Evolutionary conservation across 2,797 vertebrate genomes (phyloP).

Genomic region (Sebastes iracundus): DNA sequence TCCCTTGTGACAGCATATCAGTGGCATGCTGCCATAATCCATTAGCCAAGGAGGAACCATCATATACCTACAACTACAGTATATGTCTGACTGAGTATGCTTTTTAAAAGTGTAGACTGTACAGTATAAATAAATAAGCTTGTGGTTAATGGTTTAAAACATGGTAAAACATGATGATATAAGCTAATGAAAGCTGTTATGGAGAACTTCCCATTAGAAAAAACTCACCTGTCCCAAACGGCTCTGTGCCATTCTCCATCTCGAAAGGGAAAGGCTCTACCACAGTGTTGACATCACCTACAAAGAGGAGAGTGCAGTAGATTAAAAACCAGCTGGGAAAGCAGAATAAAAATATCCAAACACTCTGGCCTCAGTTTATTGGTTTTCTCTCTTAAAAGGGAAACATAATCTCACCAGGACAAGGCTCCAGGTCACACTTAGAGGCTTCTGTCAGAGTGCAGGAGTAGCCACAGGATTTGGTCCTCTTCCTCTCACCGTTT

Average conservation of each 20-base stretch:
- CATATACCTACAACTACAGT: background rate
- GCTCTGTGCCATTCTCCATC: conserved; percentile 86
- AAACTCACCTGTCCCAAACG: conserved; percentile 87
- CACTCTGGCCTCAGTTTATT: background rate
- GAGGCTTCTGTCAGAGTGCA: conserved; percentile 89
- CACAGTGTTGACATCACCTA: conserved; percentile 80
- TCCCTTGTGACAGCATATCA: background rate
- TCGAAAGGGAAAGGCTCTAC: conserved; percentile 80
- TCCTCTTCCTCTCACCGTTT: conserved; percentile 87
- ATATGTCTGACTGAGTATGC: background rate
- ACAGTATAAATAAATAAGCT: background rate
- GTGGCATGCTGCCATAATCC: background rate
- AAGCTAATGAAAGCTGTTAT: background rate
- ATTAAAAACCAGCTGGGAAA: background rate
- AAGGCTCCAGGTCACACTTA: conserved; percentile 85
- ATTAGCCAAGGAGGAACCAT: background rate
- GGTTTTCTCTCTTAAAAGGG: background rate
- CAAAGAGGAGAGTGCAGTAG: background rate
- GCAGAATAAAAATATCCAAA: background rate
- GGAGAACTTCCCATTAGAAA: background rate
- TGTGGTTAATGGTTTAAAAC: background rate
- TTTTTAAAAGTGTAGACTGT: background rate
- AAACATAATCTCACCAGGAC: conserved; percentile 83
- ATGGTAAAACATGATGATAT: background rate
- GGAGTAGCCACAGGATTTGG: conserved; percentile 88